Evolutionary conservation across 2,888 invertebrate species (phyloP).

Genomic region (Acheta domesticus): DNA sequence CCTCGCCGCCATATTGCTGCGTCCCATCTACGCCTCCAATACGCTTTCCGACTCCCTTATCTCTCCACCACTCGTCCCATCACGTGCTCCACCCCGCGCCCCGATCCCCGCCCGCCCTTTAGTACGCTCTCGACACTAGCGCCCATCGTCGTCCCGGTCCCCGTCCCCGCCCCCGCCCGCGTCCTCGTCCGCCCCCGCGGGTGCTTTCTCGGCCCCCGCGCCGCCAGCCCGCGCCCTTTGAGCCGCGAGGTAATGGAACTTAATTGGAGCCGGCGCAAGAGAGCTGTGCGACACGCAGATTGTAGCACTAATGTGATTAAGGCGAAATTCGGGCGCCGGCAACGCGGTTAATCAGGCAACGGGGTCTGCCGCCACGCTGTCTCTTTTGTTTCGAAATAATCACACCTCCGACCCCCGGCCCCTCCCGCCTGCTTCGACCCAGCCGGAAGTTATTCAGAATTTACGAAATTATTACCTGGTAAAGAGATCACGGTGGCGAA

Average conservation of each 20-base stretch:
- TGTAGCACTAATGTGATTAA: conserved; percentile 18
- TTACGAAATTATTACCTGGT: not conserved
- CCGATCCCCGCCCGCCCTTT: too few relatives aligned
- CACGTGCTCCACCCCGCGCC: too few relatives aligned
- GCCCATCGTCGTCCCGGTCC: too few relatives aligned
- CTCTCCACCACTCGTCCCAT: too few relatives aligned
- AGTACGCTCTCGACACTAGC: too few relatives aligned
- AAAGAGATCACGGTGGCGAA: not conserved
- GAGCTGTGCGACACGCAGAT: not conserved
- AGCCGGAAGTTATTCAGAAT: not conserved
- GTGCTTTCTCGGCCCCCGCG: not conserved
- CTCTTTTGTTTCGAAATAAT: conserved; percentile 10
- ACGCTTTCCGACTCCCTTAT: too few relatives aligned
- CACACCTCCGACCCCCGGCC: not conserved
- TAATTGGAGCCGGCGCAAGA: conserved; percentile 9
- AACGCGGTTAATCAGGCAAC: not conserved
- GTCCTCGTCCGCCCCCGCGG: not conserved
- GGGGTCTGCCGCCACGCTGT: not conserved
- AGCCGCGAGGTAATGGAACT: conserved; percentile 1
- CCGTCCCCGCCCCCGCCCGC: too few relatives aligned
- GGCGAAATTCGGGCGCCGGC: not conserved
- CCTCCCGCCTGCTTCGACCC: not conserved
- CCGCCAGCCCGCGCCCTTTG: not conserved
- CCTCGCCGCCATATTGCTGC: too few relatives aligned
- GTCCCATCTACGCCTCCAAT: too few relatives aligned